Conservation (phyloP, 2,888 invertebrate species). For the Parnassius orleans region DNA sequence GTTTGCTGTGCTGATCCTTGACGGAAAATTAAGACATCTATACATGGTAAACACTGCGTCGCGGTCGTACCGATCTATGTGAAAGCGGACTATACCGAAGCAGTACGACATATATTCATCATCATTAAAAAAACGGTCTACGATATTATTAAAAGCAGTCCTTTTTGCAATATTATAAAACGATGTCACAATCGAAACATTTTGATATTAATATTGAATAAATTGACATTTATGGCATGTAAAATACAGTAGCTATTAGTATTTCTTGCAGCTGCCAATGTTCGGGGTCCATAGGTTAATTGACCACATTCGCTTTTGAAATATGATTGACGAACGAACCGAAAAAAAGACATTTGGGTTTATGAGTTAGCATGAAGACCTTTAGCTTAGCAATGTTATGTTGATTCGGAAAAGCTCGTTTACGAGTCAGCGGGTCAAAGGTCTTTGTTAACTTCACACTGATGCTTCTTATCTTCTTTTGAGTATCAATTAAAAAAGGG, state of each 20-base stretch:
- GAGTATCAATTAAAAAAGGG: slow-evolving; percentile 2
- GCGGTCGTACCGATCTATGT: too few relatives aligned
- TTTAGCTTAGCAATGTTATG: slow-evolving; percentile 1
- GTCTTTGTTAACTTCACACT: slow-evolving; percentile 7
- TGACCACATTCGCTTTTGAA: slow-evolving; percentile 17
- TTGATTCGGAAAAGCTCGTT: not conserved
- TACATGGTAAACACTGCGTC: too few relatives aligned
- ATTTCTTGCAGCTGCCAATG: not conserved
- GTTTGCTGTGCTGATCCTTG: too few relatives aligned
- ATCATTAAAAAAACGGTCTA: too few relatives aligned
- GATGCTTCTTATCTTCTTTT: slow-evolving; percentile 4
- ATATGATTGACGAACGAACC: slow-evolving; percentile 13
- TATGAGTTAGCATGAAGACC: not conserved
- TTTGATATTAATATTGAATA: slow-evolving; percentile 5
- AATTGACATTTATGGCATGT: slow-evolving; percentile 9
- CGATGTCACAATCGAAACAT: slow-evolving; percentile 11
- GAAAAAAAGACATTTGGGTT: slow-evolving; percentile 5
- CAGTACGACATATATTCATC: too few relatives aligned
- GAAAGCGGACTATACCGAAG: too few relatives aligned
- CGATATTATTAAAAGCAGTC: too few relatives aligned
- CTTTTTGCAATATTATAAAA: not conserved
- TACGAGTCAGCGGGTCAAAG: slow-evolving; percentile 6
- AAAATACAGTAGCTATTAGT: slow-evolving; percentile 14
- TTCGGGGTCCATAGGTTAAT: slow-evolving; percentile 17
- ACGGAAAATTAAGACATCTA: too few relatives aligned